Evolutionary conservation across 2,888 invertebrate species (phyloP), one percentile per base, ranked within the genome.

Genomic region (Ectemnius lituratus): DNA sequence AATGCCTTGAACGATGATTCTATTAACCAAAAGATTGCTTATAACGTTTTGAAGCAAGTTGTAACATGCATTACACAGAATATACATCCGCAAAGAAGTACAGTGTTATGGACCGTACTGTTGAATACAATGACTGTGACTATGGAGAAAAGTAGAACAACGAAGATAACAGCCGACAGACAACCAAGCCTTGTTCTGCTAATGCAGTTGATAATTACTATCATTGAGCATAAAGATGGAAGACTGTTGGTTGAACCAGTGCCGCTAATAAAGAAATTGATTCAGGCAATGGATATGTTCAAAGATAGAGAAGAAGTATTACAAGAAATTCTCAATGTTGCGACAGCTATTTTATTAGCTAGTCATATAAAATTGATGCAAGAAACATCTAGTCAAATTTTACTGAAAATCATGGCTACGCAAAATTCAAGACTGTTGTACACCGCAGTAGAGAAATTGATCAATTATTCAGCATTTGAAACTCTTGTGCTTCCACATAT

Each of bases 351-450:
- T 63, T 83, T 91, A 47, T 80, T 91, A 16, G 90, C 95, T 0
- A 91, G 92, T 8, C 93, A 94, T 80, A 90, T 95, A 0, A 93
- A 93, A 64, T 90, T 97, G 13, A 93, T 94, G 2, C 96, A 96
- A 90, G 94, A 96, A 87, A 94, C 94, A 86, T 94, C 95, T 0
- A 94, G 94, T 47, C 92, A 93, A n/a, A 91, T 96, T 66, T 93
- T 95, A 0, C 93, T 93, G 84, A 94, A 94, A 77, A 91, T 95
- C 27, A 88, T 96, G 45, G 92, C 92, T 13, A 88, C 94, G 13
- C 91, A 93, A 8, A 92, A 93, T 67, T 92, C 92, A 61, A 90
- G 91, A 46, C 92, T 95, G 18, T 91, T 94, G 46, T 92, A 95
- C 63, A 92, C 93, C 69, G 94, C 96, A 85, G 93, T 96, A 2